Conservation (phyloP, 1,140 invertebrate genomes). For the Aphidius gifuensis region DNA sequence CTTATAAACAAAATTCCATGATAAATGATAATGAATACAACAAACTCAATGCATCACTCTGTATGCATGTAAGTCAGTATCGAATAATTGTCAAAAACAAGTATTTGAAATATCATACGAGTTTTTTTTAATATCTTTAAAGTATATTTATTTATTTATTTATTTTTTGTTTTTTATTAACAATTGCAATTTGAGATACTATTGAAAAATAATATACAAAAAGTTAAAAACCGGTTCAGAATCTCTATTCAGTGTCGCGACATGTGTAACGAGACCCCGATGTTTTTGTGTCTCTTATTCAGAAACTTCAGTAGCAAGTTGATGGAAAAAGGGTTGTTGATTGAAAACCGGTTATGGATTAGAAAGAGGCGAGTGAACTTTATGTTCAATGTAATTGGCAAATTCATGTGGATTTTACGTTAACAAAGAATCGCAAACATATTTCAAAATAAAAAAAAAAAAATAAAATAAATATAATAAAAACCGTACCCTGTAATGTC, state of each 20-base stretch:
- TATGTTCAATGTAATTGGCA: slow-evolving; percentile 15
- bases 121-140: background rate
- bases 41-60: background rate
- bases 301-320: background rate
- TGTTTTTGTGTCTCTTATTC: slow-evolving; percentile 13
- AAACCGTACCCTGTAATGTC: too few relatives aligned
- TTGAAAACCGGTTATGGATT: slow-evolving; percentile 26
- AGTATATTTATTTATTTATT: too few relatives aligned
- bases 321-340: slow-evolving; percentile 19
- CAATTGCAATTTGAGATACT: too few relatives aligned
- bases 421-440: slow-evolving; percentile 1
- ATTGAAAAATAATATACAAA: too few relatives aligned
- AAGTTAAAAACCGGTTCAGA: slow-evolving; percentile 17
- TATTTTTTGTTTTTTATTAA: too few relatives aligned
- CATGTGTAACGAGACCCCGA: slow-evolving; percentile 21
- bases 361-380: background rate
- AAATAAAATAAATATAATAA: too few relatives aligned
- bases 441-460: background rate
- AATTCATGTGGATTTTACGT: slow-evolving; percentile 3
- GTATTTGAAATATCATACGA: background rate
- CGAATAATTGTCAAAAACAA: too few relatives aligned
- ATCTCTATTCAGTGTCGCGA: slow-evolving; percentile 20
- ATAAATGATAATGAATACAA: background rate
- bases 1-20: background rate
- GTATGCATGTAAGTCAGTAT: background rate